A percentile compares a stretch with the other conserved stretches of the same genome.
These are phyloP conservation scores for Eupithecia inturbata DNA, from an alignment of 2,888 invertebrate species.

Conservation along the genomic window DNA sequence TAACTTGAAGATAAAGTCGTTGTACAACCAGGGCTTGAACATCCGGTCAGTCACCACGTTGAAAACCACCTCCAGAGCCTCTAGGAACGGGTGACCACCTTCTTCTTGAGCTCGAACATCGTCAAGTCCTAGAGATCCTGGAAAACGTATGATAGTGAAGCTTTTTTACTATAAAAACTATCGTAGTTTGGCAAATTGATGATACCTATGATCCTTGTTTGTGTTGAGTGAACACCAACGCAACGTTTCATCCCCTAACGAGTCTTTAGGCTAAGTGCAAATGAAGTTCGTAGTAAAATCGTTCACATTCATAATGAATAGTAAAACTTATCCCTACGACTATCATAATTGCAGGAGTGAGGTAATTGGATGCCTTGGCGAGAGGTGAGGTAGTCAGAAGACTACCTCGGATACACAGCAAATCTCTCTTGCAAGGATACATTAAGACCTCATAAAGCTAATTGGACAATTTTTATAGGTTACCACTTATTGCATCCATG, in stretches of 20 bases:
- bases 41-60: constrained; percentile 10
- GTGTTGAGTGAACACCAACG: neutral
- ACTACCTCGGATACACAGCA: too few species aligned
- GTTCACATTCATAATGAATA: too few species aligned
- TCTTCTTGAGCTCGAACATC: constrained; percentile 41
- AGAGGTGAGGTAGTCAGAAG: too few species aligned
- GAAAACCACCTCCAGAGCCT: neutral
- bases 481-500: constrained; percentile 61
- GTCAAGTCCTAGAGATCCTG: constrained; percentile 50
- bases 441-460: neutral
- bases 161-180: neutral
- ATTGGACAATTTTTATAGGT: constrained; percentile 15
- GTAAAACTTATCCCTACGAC: too few species aligned
- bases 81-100: constrained; percentile 46
- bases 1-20: constrained; percentile 17
- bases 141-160: constrained; percentile 1
- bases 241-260: neutral
- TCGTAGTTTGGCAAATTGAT: too few species aligned
- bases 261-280: neutral
- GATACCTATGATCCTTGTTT: neutral
- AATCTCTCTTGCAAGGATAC: too few species aligned
- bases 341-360: too few species aligned
- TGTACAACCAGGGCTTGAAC: constrained; percentile 20
- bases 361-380: too few species aligned
- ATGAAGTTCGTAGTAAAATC: neutral